Conservation (phyloP, 2,888 invertebrate species). For the Bembecia ichneumoniformis region DNA sequence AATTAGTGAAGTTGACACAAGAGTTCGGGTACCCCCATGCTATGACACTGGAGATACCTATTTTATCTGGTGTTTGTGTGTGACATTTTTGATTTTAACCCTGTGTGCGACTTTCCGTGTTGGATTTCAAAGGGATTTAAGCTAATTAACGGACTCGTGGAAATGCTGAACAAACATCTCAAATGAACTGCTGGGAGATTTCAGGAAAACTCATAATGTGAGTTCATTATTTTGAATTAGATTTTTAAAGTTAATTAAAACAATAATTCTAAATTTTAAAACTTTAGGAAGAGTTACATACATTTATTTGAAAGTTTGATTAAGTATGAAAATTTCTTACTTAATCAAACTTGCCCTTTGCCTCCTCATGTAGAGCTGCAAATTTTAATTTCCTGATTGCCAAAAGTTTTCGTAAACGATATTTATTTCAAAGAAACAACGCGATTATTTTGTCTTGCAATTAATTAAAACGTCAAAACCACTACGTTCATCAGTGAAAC, state of each 20-base stretch:
- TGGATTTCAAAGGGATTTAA: slow-evolving; percentile 3
- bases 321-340: too few relatives aligned
- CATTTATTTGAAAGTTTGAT: too few relatives aligned
- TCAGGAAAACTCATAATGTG: background rate
- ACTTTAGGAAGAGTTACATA: too few relatives aligned
- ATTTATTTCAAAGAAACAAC: too few relatives aligned
- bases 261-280: too few relatives aligned
- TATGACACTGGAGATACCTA: background rate
- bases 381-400: too few relatives aligned
- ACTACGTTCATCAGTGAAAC: too few relatives aligned
- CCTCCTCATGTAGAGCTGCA: too few relatives aligned
- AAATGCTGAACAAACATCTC: background rate
- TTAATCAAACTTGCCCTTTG: too few relatives aligned
- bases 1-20: slow-evolving; percentile 1
- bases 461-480: too few relatives aligned
- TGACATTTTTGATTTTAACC: slow-evolving; percentile 1
- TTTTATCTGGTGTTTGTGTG: background rate
- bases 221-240: background rate
- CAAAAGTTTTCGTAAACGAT: too few relatives aligned
- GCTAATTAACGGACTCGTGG: background rate
- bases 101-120: slow-evolving; percentile 4
- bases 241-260: background rate
- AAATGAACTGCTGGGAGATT: background rate
- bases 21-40: background rate
- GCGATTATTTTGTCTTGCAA: too few relatives aligned